phyloP scores from a whole-genome alignment of 2,888 invertebrate genomes.

The Scelioninae gen. 1 region DNA sequence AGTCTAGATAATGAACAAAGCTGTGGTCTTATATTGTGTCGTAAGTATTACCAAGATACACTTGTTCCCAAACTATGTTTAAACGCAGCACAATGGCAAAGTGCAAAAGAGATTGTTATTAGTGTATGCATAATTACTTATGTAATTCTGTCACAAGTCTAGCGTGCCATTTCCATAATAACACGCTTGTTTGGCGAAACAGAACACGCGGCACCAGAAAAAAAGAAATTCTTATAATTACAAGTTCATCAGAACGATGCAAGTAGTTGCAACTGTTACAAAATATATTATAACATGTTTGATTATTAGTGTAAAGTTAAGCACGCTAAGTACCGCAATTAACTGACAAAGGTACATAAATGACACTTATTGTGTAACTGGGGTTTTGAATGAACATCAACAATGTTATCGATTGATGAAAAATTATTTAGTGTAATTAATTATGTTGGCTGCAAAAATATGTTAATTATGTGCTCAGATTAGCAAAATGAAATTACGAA shows the following conservation, averaged over 20 bases:
- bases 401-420: no score
- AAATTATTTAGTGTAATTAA: no score
- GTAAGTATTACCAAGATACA: conserved; percentile 33
- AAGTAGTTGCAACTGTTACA: background rate
- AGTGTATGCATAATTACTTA: conserved; percentile 58
- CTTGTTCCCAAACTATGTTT: conserved; percentile 42
- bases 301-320: background rate
- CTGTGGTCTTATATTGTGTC: conserved; percentile 8
- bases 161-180: conserved; percentile 39
- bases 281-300: conserved; percentile 7
- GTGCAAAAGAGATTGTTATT: conserved; percentile 43
- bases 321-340: background rate
- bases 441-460: no score
- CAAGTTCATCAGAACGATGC: background rate
- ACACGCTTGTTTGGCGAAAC: conserved; percentile 25
- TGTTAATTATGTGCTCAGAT: no score
- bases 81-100: conserved; percentile 38
- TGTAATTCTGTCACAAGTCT: conserved; percentile 48
- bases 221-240: conserved; percentile 23
- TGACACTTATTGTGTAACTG: no score
- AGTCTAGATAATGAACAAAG: conserved; percentile 3
- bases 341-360: no score
- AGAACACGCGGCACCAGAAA: conserved; percentile 22
- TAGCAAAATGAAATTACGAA: no score
- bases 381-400: no score